phyloP scores from a whole-genome alignment of 1,140 invertebrate genomes.

The Hesperophylax magnus region DNA sequence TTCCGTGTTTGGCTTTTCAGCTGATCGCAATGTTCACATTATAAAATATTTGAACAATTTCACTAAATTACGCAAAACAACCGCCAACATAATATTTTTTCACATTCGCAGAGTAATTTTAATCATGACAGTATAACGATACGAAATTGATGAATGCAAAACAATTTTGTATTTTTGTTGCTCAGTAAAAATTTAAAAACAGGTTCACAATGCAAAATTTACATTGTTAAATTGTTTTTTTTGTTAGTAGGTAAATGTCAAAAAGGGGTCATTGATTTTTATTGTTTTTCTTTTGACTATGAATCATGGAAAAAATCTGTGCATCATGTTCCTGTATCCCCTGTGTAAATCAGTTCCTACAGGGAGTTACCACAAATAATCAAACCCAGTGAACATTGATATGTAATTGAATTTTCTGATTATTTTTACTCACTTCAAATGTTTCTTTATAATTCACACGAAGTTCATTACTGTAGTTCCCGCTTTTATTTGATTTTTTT shows the following conservation, averaged over 20 bases:
- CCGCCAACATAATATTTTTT: neutral
- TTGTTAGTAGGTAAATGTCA: conserved; percentile 18
- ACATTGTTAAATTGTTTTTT: neutral
- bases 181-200: neutral
- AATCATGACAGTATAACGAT: neutral
- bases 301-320: neutral
- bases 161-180: neutral
- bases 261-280: conserved; percentile 7
- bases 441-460: too few relatives aligned
- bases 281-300: conserved; percentile 5
- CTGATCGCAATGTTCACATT: neutral
- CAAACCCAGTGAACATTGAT: too few relatives aligned
- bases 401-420: too few relatives aligned
- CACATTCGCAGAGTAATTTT: neutral
- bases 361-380: too few relatives aligned
- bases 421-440: too few relatives aligned
- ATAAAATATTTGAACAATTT: too few relatives aligned
- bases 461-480: too few relatives aligned
- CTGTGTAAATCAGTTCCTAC: too few relatives aligned
- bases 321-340: too few relatives aligned
- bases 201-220: neutral
- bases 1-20: conserved; percentile 24
- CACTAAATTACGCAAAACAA: neutral
- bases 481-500: too few relatives aligned
- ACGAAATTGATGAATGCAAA: neutral